phyloP scores from a whole-genome alignment of 2,797 vertebrate genomes.

The Dipus sagitta region DNA sequence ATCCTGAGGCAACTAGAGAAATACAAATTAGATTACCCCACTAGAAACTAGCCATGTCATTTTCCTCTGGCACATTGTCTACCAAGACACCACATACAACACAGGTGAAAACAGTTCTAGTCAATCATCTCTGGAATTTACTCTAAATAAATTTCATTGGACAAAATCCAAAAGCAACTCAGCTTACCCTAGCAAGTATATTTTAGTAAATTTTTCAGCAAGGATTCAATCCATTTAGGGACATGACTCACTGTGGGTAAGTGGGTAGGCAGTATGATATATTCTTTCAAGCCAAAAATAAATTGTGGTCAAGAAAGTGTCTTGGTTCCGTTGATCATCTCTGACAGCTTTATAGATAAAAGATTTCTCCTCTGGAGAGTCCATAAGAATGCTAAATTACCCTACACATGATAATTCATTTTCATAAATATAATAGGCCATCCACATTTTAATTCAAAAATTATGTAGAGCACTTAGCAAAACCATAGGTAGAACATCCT shows the following conservation, averaged over 20 bases:
- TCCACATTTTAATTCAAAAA: constrained; percentile 52
- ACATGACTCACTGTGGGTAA: neutral
- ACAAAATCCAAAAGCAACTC: constrained; percentile 31
- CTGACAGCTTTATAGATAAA: constrained; percentile 71
- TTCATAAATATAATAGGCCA: constrained; percentile 28
- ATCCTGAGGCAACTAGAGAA: constrained; percentile 48
- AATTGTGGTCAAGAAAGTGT: constrained; percentile 60
- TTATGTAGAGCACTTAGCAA: neutral
- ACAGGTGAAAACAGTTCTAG: constrained; percentile 52
- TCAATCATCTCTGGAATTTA: constrained; percentile 43
- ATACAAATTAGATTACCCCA: constrained; percentile 70
- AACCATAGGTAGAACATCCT: neutral
- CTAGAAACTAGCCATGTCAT: constrained; percentile 43
- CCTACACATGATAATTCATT: constrained; percentile 31
- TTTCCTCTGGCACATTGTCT: constrained; percentile 23
- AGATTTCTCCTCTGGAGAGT: constrained; percentile 14
- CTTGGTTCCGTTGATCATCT: constrained; percentile 70
- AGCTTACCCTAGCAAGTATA: constrained; percentile 46
- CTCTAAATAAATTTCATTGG: constrained; percentile 54
- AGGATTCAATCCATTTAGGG: neutral
- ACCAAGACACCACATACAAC: neutral
- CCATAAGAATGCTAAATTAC: constrained; percentile 46
- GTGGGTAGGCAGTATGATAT: constrained; percentile 50
- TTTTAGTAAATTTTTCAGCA: constrained; percentile 60
- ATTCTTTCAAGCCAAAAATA: constrained; percentile 79